Evolutionary conservation across 2,113 vertebrate genomes (phyloP).

Genomic region (Rafetus swinhoei): DNA sequence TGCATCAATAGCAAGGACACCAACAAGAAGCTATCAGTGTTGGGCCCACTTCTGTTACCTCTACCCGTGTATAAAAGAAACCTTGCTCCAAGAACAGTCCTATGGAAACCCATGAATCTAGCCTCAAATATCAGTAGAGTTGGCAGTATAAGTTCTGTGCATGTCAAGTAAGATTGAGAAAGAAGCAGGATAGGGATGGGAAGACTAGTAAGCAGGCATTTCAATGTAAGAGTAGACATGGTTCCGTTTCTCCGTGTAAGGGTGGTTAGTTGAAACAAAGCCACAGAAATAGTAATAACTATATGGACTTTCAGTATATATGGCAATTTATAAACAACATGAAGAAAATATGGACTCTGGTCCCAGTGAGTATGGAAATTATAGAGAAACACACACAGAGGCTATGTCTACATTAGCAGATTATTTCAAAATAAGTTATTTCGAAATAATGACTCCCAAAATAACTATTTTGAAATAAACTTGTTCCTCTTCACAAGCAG

Average conservation of each 20-base stretch:
- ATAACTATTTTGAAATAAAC: too few relatives aligned
- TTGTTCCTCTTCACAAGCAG: too few relatives aligned
- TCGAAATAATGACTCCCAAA: too few relatives aligned
- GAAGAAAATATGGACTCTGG: constrained; percentile 17
- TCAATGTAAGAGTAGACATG: background rate
- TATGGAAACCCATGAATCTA: background rate
- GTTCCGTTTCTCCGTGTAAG: constrained; percentile 33
- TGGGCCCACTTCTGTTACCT: constrained; percentile 1
- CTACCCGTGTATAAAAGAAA: background rate
- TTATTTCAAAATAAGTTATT: too few relatives aligned
- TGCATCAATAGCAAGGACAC: background rate
- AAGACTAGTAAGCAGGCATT: background rate
- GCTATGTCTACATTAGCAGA: too few relatives aligned
- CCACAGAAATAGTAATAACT: constrained; percentile 33
- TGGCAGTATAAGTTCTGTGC: rapidly evolving
- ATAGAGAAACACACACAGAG: constrained; percentile 7
- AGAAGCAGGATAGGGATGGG: background rate
- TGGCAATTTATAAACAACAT: background rate
- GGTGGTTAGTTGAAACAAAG: constrained; percentile 49
- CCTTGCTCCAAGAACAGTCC: background rate
- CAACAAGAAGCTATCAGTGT: background rate
- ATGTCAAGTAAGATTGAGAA: background rate
- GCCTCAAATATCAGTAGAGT: background rate
- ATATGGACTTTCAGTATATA: constrained; percentile 43
- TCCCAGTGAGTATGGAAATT: constrained; percentile 10